phyloP scores from a whole-genome alignment of 2,888 invertebrate genomes.

The Noctua fimbriata region DNA sequence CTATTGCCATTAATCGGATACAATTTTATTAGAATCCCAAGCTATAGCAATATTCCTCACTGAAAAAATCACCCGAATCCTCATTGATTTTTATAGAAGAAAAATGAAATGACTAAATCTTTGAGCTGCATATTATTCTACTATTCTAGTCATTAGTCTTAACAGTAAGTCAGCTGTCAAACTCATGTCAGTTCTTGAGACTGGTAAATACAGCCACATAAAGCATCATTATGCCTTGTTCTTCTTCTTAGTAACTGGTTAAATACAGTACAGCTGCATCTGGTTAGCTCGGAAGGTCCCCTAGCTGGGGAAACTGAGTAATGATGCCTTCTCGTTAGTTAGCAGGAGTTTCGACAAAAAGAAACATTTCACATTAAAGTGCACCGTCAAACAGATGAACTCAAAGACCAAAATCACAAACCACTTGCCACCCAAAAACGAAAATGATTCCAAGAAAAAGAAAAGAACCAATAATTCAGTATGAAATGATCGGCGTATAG shows the following conservation, averaged over 20 bases:
- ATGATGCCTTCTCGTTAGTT: neutral
- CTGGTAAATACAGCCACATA: too few species aligned
- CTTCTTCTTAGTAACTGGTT: neutral
- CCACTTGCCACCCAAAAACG: neutral
- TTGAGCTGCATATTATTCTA: neutral
- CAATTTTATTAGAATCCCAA: constrained; percentile 47
- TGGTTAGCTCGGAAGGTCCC: too few species aligned
- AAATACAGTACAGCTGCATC: too few species aligned
- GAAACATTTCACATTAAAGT: neutral
- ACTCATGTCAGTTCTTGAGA: neutral
- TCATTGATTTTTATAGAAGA: neutral
- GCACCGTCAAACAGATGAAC: neutral
- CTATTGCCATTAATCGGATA: constrained; percentile 46
- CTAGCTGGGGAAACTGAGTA: neutral
- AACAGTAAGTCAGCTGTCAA: neutral
- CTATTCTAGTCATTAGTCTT: neutral
- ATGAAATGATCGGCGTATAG: constrained; percentile 70
- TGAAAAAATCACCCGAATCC: neutral
- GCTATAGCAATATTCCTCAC: neutral
- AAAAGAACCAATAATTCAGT: constrained; percentile 61
- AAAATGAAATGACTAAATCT: accelerated
- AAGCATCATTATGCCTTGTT: too few species aligned
- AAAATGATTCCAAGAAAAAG: constrained; percentile 30
- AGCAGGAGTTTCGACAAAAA: too few species aligned
- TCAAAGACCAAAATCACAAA: neutral